Evolutionary conservation across 2,113 vertebrate genomes (phyloP), one percentile per base, ranked within the genome.

Genomic region (Oxygymnocypris stewartii): DNA sequence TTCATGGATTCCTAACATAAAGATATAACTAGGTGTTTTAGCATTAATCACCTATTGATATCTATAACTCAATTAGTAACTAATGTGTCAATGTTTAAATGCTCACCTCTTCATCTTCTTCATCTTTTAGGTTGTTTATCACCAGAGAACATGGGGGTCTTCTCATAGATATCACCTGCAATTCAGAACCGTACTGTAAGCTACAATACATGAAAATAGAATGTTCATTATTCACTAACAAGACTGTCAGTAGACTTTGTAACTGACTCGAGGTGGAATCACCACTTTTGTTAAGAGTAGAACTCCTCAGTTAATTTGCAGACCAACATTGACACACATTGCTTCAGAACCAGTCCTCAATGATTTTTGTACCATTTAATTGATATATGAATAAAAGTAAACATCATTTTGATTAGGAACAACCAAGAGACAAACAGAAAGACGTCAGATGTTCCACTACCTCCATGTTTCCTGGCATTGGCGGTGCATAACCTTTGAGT

Each of bases 401-500:
- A n/a, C 5, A 10, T 37, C 2, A 71, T 57, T 37, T 61, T 13
- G 0, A 51, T 4, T 51, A 51, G 13, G 49, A 61, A 31, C 61
- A 83, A 31, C 47, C 14, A 23, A 40, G 10, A 49, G 3, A 42
- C 20, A 13, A n/a, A n/a, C n/a, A n/a, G n/a, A n/a, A n/a, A n/a
- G 35, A 31, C 14, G 49, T 51, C 49, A 51, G 49, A 31, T 65
- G 10, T 28, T 23, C 49, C 79, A 67, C 61, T 87, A 95, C 94
- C 93, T 93, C 91, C 1, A 90, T 88, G 3, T 86, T 92, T 75
- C 90, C 89, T 13, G 93, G 91, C 83, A 90, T 84, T 9, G 91
- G 92, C 9, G 91, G 37, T 86, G 89, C 89, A 5, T 93, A 93
- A 91, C 92, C 93, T 90, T 92, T 93, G 75, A 95, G 91, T 85